These are phyloP conservation scores for Phrynocephalus forsythii DNA, from an alignment of 2,797 vertebrate genomes.

Conservation along the genomic window DNA sequence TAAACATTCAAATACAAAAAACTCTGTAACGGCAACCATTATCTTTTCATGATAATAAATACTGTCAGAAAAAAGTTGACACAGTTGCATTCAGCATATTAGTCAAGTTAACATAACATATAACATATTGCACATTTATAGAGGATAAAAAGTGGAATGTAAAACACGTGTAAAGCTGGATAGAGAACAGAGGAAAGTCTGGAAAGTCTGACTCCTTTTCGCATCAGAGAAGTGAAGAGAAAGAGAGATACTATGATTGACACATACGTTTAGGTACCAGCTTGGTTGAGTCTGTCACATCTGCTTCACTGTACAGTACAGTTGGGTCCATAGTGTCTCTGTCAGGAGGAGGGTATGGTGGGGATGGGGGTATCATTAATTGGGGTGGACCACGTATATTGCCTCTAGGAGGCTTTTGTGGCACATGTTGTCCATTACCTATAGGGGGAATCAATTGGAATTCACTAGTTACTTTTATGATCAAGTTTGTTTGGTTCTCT, in stretches of 20 bases:
- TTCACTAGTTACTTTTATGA: conserved; percentile 68
- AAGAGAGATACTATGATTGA: conserved; percentile 52
- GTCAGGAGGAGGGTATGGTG: conserved; percentile 82
- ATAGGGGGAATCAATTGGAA: conserved; percentile 77
- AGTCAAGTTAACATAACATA: conserved; percentile 54
- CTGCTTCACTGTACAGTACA: conserved; percentile 71
- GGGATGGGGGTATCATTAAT: conserved; percentile 83
- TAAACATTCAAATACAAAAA: conserved; percentile 21
- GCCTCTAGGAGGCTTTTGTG: conserved; percentile 87
- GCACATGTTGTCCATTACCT: conserved; percentile 83
- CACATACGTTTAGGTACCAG: conserved; percentile 87
- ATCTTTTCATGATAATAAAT: neutral
- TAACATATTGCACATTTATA: conserved; percentile 63
- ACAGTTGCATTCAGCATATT: conserved; percentile 6
- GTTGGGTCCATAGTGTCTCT: conserved; percentile 72
- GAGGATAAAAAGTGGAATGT: conserved; percentile 44
- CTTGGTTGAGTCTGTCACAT: conserved; percentile 74
- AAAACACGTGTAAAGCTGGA: conserved; percentile 31
- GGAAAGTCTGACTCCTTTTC: conserved; percentile 54
- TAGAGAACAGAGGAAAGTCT: conserved; percentile 60
- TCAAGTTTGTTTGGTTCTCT: neutral
- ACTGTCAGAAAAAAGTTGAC: conserved; percentile 9
- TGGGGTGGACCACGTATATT: conserved; percentile 75
- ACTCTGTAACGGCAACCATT: neutral
- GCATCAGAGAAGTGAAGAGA: conserved; percentile 41